Evolutionary conservation across 1,140 invertebrate species (phyloP).

Genomic region (Rhopalosiphum padi): DNA sequence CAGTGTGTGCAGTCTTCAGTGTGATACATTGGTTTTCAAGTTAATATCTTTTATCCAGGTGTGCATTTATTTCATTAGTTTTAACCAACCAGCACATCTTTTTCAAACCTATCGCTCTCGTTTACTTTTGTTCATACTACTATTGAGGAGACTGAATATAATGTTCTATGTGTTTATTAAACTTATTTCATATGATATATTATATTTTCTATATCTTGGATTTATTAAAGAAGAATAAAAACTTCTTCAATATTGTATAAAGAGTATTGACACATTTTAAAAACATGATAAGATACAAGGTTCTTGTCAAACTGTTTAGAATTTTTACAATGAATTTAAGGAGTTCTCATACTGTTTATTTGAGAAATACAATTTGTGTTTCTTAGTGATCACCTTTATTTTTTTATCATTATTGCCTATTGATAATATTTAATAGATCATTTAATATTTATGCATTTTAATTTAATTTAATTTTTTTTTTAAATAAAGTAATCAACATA

Average conservation of each 20-base stretch:
- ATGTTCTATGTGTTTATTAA: not conserved
- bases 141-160: not conserved
- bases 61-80: not conserved
- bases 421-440: not conserved
- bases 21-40: not conserved
- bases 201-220: not conserved
- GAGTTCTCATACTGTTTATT: not conserved
- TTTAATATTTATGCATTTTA: not conserved
- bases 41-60: not conserved
- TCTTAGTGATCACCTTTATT: not conserved
- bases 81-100: not conserved
- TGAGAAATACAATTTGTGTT: not conserved
- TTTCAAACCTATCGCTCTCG: no score
- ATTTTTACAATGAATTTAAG: not conserved
- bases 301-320: not conserved
- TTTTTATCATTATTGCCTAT: not conserved
- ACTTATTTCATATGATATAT: not conserved
- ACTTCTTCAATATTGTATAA: not conserved
- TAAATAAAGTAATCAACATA: not conserved
- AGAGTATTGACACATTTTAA: not conserved
- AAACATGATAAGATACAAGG: no score
- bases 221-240: not conserved
- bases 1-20: not conserved
- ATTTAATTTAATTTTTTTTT: not conserved
- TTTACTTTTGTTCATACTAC: not conserved